Conservation (phyloP, 2,888 invertebrate genomes). For the Eristalis arbustorum region DNA sequence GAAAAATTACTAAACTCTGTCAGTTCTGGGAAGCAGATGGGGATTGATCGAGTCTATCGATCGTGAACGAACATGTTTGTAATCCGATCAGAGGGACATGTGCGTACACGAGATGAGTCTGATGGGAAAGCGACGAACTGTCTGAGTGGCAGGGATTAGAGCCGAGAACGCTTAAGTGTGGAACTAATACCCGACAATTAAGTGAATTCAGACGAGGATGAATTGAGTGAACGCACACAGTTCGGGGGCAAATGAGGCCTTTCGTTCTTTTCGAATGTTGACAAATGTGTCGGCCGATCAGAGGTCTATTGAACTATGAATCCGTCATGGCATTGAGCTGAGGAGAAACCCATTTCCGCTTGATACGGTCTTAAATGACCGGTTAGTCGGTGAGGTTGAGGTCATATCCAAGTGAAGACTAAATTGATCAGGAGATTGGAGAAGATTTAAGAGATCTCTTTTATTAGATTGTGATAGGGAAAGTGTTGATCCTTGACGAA, state of each 20-base stretch:
- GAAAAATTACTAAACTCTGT: background rate
- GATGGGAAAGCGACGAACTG: background rate
- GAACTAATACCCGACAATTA: conserved; percentile 12
- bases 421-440: too few relatives aligned
- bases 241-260: background rate
- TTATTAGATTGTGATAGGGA: too few relatives aligned
- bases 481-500: too few relatives aligned
- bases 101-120: conserved; percentile 4
- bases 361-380: background rate
- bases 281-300: background rate
- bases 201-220: background rate
- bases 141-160: conserved; percentile 10
- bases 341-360: background rate
- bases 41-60: background rate
- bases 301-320: background rate
- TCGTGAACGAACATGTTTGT: conserved; percentile 10
- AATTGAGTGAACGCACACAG: background rate
- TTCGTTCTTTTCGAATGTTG: background rate
- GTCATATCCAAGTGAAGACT: too few relatives aligned
- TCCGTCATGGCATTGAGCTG: background rate
- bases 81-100: conserved; percentile 13
- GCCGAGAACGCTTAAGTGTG: background rate
- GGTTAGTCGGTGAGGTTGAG: background rate
- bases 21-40: background rate
- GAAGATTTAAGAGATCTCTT: too few relatives aligned